Base-by-base conservation (phyloP, 2,888 invertebrate genomes). In the Macaria notata region DNA sequence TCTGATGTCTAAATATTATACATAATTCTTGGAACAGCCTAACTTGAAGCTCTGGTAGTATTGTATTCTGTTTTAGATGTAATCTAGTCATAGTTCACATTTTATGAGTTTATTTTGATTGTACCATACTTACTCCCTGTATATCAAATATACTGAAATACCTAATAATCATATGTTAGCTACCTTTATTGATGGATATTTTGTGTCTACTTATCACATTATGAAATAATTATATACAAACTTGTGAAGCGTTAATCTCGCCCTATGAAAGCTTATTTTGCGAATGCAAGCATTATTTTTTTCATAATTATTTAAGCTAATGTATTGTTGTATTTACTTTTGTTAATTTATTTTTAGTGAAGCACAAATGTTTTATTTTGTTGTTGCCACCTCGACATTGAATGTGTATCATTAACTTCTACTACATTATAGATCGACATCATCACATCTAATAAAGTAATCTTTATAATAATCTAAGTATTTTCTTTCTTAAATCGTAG, bases 391-490 rank as follows among this genome's bases (percentile, higher is more conserved):
- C 79, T 82, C 81, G 79, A 84, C 82, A 81, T 87, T 79, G 76
- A 76, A 82, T 44, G 31, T 84, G 73, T 88, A 86, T 85, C 84
- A 84, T 84, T 88, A 85, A 86, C 81, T 82, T 82, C 82, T 88
- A 64, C 63, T 62, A 63, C 61, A 49, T 41, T 62, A 87, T 84
- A 86, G 86, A 86, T 89, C 83, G 79, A 83, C 76, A 86, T 85
- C 88, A 86, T 88, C 89, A 90, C 89, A 84, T 78, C 82, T 89
- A 90, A 89, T 89, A 88, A 88, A 86, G 82, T 88, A 90, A 90
- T 88, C 85, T 85, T 88, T 87, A 83, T 84, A 84, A 83, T 81
- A 79, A 71, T n/a, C 54, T 56, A 45, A 9, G 69, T 65, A 68
- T 84, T 83, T 88, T 73, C 73, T 79, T 84, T 61, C 42, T 41